Evolutionary conservation across 2,888 invertebrate genomes (phyloP), one percentile per base, ranked within the genome.

Genomic region (Drosophila merina): DNA sequence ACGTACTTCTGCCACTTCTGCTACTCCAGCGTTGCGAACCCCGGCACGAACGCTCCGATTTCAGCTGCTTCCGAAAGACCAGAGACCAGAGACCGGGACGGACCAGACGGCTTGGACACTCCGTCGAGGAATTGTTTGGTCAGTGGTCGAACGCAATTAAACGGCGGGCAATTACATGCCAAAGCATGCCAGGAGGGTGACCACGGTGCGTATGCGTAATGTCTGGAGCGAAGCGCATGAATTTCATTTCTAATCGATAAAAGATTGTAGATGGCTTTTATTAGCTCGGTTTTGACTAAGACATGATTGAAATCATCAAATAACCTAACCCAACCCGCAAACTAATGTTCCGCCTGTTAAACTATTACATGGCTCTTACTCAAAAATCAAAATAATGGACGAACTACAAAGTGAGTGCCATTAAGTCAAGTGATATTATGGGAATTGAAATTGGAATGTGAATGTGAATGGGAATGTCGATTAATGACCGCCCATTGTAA

Each of bases 141-240:
- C 62, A 76, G 68, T 75, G 67, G 48, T 66, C 25, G 40, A 40
- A 36, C 51, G 70, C 75, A 78, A 80, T 81, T 78, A 73, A 78
- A 78, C 67, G 77, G 56, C 45, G 55, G 28, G 60, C 78, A 80
- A 80, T 81, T 71, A 72, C 63, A 74, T 66, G 75, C 60, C 69
- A 54, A 40, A 56, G 55, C 47, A 6, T 54, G 36, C 28, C n/a
- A 26, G 25, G 38, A 31, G 63, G 8, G 6, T 4, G 14, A 9
- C 52, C 28, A 72, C 66, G 30, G 58, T 62, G 76, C 73, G 75
- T 76, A 76, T 76, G 66, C 70, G 70, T 69, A 75, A 69, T 75
- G 58, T 58, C 42, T 44, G 20, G 20, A 20, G 20, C 20, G 20
- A 20, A 49, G 25, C 26, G 42, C 31, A n/a, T 48, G 45, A 47